Evolutionary conservation across 2,797 vertebrate genomes (phyloP), one percentile per base, ranked within the genome.

Genomic region (Trachops cirrhosus): DNA sequence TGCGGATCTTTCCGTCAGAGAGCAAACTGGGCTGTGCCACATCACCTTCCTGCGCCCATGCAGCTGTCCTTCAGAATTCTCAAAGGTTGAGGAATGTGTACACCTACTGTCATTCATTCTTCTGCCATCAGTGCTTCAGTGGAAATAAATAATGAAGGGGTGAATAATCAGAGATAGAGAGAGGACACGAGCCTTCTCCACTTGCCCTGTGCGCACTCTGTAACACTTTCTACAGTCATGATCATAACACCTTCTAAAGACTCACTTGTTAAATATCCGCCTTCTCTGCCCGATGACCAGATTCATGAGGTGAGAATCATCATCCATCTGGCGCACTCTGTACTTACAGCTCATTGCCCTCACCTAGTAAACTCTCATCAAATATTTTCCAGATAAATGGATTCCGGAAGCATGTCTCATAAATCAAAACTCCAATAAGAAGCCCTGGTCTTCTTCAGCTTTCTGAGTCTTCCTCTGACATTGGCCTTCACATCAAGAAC

Each of bases 1-100:
- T 22, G 1, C 54, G 2, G 15, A 5, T 22, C 46, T 50, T 50
- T 34, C 34, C 7, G 0, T 57, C 59, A 62, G 29, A 46, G 6
- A 78, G 22, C 54, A 86, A 82, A 85, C 5, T 41, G 18, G 9
- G 6, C 6, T 22, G 29, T 16, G 34, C 2, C 19, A 4, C 15
- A 7, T 34, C 29, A 59, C 15, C 39, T 18, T 52, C n/a, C 14
- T 2, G 22, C 0, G 26, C 0, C 3, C 62, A 7, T 0, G 6
- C 3, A 26, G 48, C 5, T 89, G 32, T 68, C 41, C 29, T 89
- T 59, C 44, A 22, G 41, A 86, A n/a, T 26, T 44, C 32, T 62
- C 84, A 71, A 85, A 75, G 68, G 24, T 2, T 11, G 2, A 89
- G 68, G 29, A 50, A 37, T 34, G 6, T 18, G 44, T 3, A 16